These are phyloP conservation scores for Astropecten irregularis DNA, from an alignment of 53 echinoderm and acorn worm genomes.

Conservation along the genomic window DNA sequence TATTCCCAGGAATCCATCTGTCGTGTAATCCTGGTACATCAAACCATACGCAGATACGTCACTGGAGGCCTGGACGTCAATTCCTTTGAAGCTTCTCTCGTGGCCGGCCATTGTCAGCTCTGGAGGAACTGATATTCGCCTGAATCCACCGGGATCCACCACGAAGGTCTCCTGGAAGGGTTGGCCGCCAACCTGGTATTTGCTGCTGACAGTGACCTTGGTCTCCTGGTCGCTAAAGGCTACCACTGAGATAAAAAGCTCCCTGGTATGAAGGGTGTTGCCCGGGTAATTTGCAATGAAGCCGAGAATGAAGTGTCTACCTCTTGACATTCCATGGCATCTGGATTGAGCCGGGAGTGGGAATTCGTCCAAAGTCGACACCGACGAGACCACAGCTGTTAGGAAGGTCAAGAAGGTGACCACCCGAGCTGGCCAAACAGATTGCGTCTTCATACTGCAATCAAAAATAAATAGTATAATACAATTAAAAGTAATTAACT, in stretches of 20 bases:
- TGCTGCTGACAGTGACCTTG: constrained; percentile 54
- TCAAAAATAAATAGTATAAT: too few species aligned
- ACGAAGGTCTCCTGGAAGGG: constrained; percentile 26
- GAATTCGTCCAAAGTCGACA: neutral
- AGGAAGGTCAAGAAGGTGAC: too few species aligned
- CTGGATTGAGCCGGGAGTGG: neutral
- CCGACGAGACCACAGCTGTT: too few species aligned
- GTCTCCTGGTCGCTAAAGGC: constrained; percentile 41
- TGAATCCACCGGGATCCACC: constrained; percentile 51
- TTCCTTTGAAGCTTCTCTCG: constrained; percentile 57
- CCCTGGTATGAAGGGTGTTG: neutral
- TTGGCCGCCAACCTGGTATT: constrained; percentile 11
- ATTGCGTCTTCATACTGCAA: too few species aligned
- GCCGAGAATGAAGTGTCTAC: constrained; percentile 35
- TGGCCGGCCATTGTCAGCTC: constrained; percentile 22
- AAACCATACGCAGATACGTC: constrained; percentile 62
- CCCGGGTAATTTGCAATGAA: neutral
- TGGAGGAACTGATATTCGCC: constrained; percentile 10
- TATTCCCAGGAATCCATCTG: constrained; percentile 56
- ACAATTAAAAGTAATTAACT: too few species aligned
- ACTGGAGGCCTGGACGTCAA: constrained; percentile 37
- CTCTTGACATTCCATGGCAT: constrained; percentile 50
- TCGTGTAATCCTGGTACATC: constrained; percentile 52
- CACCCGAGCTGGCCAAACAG: too few species aligned
- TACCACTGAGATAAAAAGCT: constrained; percentile 40